Evolutionary conservation across 2,797 vertebrate species (phyloP), one percentile per base, ranked within the genome.

Genomic region (Sparus aurata): DNA sequence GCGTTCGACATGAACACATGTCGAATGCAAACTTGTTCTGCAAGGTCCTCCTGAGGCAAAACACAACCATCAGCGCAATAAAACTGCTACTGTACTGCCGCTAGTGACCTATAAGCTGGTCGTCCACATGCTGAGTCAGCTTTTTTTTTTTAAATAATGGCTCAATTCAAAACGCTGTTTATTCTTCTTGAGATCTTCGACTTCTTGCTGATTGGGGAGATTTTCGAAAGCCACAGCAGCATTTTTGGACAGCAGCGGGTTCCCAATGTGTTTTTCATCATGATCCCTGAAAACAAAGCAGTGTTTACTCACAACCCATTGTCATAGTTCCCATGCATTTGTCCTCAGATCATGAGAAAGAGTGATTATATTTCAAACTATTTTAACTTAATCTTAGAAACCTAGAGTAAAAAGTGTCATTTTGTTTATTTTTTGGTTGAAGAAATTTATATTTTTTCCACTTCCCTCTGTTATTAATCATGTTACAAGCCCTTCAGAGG

Each of bases 51-150:
- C 61, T 12, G 18, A 4, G 34, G 23, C 18, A 52, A 22, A 66
- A 25, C 5, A n/a, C 45, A 22, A 6, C 41, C 62, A 55, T n/a
- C 67, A 64, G 52, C 22, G 3, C 11, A 43, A 64, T 22, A 22
- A 49, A 43, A 27, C 22, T 30, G 20, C 13, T 3, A 23, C 22
- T 12, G 12, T 12, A 10, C 15, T n/a, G 38, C 55, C 16, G 34
- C 34, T 10, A 9, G 49, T 20, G 49, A 63, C 49, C 70, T 7
- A 22, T 17, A 13, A 15, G 52, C 57, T 52, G 11, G 2, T 45
- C 38, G 15, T 45, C 4, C 16, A 41, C 54, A 20, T 15, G 58
- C 45, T 67, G 70, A 69, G 50, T 79, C n/a, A 25, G 25, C 46
- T 1, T 25, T 20, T 30, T 16, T 16, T 16, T 30, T 43, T 20